A percentile compares a stretch with the other conserved stretches of the same genome.
phyloP scores from a whole-genome alignment of 1,140 invertebrate species.

The Psilanteris sp. region DNA sequence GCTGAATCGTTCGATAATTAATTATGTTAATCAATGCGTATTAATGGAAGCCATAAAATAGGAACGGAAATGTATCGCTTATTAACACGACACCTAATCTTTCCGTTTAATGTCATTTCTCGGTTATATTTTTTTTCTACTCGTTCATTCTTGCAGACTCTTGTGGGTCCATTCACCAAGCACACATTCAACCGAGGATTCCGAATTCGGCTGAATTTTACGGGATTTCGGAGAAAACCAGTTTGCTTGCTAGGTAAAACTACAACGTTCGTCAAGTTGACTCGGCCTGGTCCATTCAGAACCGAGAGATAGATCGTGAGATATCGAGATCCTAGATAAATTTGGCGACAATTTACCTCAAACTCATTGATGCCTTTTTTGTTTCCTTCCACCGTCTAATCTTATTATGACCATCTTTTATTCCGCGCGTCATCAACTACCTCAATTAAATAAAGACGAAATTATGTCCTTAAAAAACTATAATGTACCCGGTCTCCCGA shows the following conservation, averaged over 20 bases:
- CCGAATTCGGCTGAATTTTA: slow-evolving; percentile 66
- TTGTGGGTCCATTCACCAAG: slow-evolving; percentile 56
- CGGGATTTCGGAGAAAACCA: slow-evolving; percentile 70
- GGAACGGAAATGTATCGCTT: slow-evolving; percentile 54
- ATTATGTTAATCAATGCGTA: slow-evolving; percentile 52
- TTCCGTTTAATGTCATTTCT: slow-evolving; percentile 52
- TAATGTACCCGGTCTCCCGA: slow-evolving; percentile 32
- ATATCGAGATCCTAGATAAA: slow-evolving; percentile 62
- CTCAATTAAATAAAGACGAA: slow-evolving; percentile 55
- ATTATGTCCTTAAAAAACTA: slow-evolving; percentile 41
- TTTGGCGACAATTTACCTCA: slow-evolving; percentile 27
- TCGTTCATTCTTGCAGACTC: slow-evolving; percentile 41
- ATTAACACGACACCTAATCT: slow-evolving; percentile 60
- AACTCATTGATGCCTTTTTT: slow-evolving; percentile 59
- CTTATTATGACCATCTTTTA: slow-evolving; percentile 49
- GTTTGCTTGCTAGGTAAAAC: slow-evolving; percentile 66
- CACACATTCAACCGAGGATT: slow-evolving; percentile 29
- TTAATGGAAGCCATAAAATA: slow-evolving; percentile 55
- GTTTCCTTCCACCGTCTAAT: slow-evolving; percentile 23
- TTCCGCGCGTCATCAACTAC: slow-evolving; percentile 47
- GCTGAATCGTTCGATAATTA: slow-evolving; percentile 25
- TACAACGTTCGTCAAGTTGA: slow-evolving; percentile 50
- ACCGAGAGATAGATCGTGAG: slow-evolving; percentile 52
- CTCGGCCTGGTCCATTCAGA: slow-evolving; percentile 50
- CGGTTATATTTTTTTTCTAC: slow-evolving; percentile 46